phyloP scores from a whole-genome alignment of 2,888 invertebrate species.

The Zeuzera pyrina region DNA sequence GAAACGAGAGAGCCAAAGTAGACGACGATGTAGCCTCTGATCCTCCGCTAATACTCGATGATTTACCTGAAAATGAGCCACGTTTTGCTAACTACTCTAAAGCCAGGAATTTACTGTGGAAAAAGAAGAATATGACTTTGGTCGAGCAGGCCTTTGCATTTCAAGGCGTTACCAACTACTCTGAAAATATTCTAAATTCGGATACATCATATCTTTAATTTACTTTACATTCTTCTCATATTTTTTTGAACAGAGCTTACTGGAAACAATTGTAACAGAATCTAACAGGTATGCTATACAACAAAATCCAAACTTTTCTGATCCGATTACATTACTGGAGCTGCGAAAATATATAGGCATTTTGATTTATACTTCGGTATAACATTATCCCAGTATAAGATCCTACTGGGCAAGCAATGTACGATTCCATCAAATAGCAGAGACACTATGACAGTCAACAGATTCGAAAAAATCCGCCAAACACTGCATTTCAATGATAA shows the following conservation, averaged over 20 bases:
- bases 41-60: neutral
- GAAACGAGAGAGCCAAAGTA: no score
- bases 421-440: no score
- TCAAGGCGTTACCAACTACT: no score
- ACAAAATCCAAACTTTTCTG: slow-evolving; percentile 6
- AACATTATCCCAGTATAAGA: slow-evolving; percentile 10
- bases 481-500: slow-evolving; percentile 12
- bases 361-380: slow-evolving; percentile 13
- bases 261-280: slow-evolving; percentile 1
- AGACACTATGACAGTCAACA: slow-evolving; percentile 10
- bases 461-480: slow-evolving; percentile 11
- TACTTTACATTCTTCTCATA: slow-evolving; percentile 2
- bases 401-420: slow-evolving; percentile 9
- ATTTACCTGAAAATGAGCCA: neutral
- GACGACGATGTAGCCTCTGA: no score
- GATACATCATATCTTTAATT: slow-evolving; percentile 3
- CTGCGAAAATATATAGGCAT: slow-evolving; percentile 13
- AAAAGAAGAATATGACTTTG: no score
- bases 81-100: neutral
- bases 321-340: slow-evolving; percentile 5
- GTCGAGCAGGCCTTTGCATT: no score
- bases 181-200: no score
- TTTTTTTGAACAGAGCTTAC: neutral
- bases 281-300: slow-evolving; percentile 5
- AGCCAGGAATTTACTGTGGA: no score